Conservation (phyloP, 2,797 vertebrate genomes). For the Centropyge bicolor region DNA sequence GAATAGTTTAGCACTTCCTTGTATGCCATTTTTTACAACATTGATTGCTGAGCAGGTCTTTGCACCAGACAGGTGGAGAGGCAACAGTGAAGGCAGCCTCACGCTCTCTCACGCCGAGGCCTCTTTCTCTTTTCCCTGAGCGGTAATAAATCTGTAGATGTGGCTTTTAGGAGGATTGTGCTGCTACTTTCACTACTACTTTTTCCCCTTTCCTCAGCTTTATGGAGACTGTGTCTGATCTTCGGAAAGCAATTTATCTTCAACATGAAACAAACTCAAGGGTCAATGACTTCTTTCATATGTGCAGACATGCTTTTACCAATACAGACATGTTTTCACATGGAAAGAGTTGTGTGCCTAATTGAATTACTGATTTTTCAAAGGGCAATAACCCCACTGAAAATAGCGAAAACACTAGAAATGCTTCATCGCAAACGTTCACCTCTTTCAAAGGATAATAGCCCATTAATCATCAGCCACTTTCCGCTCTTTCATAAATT, state of each 20-base stretch:
- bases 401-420: constrained; percentile 29
- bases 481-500: constrained; percentile 42
- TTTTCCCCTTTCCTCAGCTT: constrained; percentile 64
- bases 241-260: constrained; percentile 71
- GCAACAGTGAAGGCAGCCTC: constrained; percentile 36
- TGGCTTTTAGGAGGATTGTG: constrained; percentile 73
- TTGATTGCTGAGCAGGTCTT: constrained; percentile 28
- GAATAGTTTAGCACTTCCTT: constrained; percentile 20
- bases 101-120: constrained; percentile 5
- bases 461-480: constrained; percentile 42
- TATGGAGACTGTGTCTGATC: constrained; percentile 66
- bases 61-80: constrained; percentile 42
- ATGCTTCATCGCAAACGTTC: constrained; percentile 26
- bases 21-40: constrained; percentile 17
- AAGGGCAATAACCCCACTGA: constrained; percentile 28
- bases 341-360: constrained; percentile 13
- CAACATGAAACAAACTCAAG: constrained; percentile 68
- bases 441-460: constrained; percentile 43
- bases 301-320: constrained; percentile 9
- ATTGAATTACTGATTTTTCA: constrained; percentile 36
- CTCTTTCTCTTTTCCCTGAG: constrained; percentile 44
- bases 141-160: constrained; percentile 73
- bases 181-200: constrained; percentile 63
- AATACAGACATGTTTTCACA: constrained; percentile 14
- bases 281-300: constrained; percentile 67